phyloP scores from a whole-genome alignment of 2,888 invertebrate species.

The Gasteruption jaculator region DNA sequence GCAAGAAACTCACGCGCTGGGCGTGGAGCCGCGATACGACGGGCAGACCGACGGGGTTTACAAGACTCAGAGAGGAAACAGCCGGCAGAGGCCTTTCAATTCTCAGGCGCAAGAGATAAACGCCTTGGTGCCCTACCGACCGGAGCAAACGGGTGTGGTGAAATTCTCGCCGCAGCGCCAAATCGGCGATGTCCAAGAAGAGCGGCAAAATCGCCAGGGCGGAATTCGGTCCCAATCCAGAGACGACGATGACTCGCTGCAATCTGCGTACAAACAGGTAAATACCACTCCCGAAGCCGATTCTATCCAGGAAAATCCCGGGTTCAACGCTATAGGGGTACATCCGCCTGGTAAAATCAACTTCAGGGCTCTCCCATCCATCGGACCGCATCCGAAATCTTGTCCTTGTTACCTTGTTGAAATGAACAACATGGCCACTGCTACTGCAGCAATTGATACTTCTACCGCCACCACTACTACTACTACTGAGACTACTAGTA shows the following conservation, averaged over 20 bases:
- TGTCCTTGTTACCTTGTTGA: constrained; percentile 64
- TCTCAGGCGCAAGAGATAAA: too few species aligned
- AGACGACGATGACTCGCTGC: constrained; percentile 24
- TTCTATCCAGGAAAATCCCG: constrained; percentile 41
- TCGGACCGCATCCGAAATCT: constrained; percentile 60
- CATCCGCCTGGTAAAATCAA: constrained; percentile 54
- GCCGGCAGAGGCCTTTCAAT: too few species aligned
- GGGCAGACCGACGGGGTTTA: too few species aligned
- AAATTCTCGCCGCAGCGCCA: too few species aligned
- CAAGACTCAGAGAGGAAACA: too few species aligned
- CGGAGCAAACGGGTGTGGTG: too few species aligned
- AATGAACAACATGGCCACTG: constrained; percentile 47
- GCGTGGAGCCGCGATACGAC: too few species aligned
- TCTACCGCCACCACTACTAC: constrained; percentile 41
- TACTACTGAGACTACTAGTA: too few species aligned
- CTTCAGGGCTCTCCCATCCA: constrained; percentile 59
- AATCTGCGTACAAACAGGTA: constrained; percentile 23
- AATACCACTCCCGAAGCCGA: constrained; percentile 22
- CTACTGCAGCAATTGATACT: constrained; percentile 42
- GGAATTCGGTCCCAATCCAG: constrained; percentile 4
- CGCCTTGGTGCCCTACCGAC: too few species aligned
- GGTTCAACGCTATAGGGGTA: constrained; percentile 43
- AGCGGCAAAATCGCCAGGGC: too few species aligned
- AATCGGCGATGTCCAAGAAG: too few species aligned
- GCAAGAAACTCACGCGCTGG: too few species aligned